Evolutionary conservation across 2,888 invertebrate genomes (phyloP), one percentile per base, ranked within the genome.

Genomic region (Cyaniris semiargus): DNA sequence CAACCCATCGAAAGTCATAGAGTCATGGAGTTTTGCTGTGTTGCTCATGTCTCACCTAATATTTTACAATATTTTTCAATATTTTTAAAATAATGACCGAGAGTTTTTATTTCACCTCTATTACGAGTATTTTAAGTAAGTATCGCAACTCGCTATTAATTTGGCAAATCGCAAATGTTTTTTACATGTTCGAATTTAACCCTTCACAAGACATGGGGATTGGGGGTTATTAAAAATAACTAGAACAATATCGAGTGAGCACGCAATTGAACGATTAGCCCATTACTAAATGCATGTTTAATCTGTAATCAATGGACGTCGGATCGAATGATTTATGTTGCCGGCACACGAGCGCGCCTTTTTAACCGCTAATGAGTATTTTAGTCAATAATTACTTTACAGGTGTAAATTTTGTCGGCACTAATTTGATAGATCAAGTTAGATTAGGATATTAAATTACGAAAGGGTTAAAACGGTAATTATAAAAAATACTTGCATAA

Each of bases 251-350:
- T 85, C 83, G 84, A 83, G 83, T 80, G 79, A 81, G 81, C 90
- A 91, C 90, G 90, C 91, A 83, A 91, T 84, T 78, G 80, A 81
- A 84, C 89, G 86, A 90, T 90, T 91, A 89, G 87, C 85, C 83
- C 83, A 84, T 88, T 88, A 88, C 89, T 88, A 89, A 89, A 89
- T 85, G 86, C 86, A 86, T 88, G 87, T 87, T 88, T 88, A 87
- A 90, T 87, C 85, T 84, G 83, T 84, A 88, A 87, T 88, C 89
- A 87, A 90, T 89, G 84, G 85, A 84, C 86, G 83, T 83, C 87
- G 86, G 89, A 89, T 77, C 79, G 81, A 82, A 83, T 88, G 88
- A 90, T 89, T 88, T 87, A 88, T 89, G 83, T 78, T 78, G 77
- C 74, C 76, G 76, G 77, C 81, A 81, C 86, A 85, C 83, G 84